Percentiles rank a stretch among this genome's conserved stretches.
These are phyloP conservation scores for Parazoanthus swiftii DNA, from an alignment of 92 coral and sea anemone genomes.

Conservation along the genomic window DNA sequence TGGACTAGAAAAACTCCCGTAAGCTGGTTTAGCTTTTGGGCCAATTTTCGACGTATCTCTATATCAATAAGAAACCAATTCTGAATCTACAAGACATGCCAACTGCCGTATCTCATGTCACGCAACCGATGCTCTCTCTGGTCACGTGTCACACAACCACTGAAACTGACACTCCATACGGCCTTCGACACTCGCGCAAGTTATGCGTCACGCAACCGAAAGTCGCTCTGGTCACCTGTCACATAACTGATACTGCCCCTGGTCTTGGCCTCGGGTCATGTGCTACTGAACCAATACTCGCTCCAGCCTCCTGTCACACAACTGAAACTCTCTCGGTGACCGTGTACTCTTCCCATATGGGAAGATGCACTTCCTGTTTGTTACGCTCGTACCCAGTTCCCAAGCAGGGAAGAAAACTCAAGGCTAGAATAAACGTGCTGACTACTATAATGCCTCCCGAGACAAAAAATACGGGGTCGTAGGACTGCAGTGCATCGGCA, in stretches of 20 bases:
- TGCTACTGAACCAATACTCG: neutral
- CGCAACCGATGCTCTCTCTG: neutral
- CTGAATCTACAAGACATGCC: no score
- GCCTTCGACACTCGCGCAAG: neutral
- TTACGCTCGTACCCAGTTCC: neutral
- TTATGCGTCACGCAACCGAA: neutral
- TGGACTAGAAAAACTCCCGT: no score
- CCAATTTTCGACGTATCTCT: neutral
- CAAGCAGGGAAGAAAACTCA: conserved; percentile 20
- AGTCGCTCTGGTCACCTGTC: neutral
- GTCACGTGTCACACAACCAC: neutral
- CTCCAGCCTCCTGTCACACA: conserved; percentile 14
- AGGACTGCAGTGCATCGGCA: conserved; percentile 23
- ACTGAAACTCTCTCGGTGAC: conserved; percentile 28
- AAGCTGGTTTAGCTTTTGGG: no score
- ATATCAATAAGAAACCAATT: neutral
- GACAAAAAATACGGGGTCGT: conserved; percentile 21
- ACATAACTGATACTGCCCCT: neutral
- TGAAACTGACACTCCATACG: neutral
- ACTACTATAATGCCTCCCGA: conserved; percentile 12
- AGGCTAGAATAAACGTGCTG: conserved; percentile 8
- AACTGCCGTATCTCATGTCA: neutral
- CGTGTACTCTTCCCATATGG: conserved; percentile 26
- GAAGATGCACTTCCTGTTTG: conserved; percentile 14
- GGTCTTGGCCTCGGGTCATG: neutral